These are phyloP conservation scores for Parapristionchus giblindavisi DNA, from an alignment of 2,888 invertebrate species.

Conservation along the genomic window DNA sequence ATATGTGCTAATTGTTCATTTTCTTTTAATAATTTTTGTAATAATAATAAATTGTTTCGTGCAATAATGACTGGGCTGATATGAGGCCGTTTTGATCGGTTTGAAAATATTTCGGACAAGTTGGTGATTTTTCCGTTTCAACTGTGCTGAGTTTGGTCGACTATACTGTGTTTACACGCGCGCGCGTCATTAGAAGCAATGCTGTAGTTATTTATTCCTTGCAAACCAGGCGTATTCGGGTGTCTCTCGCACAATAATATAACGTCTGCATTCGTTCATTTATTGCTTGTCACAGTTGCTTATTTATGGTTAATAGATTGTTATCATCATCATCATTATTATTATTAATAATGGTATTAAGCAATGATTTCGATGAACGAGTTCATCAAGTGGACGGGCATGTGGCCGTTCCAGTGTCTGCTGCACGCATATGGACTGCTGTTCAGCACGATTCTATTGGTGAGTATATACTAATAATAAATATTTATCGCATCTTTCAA, in stretches of 20 bases:
- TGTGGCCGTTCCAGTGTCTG: conserved; percentile 16
- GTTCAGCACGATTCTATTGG: conserved; percentile 12
- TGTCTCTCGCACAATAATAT: background rate
- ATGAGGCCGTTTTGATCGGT: too few relatives aligned
- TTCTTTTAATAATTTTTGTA: too few relatives aligned
- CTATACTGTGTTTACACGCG: too few relatives aligned
- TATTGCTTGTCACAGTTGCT: background rate
- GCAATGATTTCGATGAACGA: conserved; percentile 22
- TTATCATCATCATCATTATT: background rate
- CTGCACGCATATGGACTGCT: conserved; percentile 16
- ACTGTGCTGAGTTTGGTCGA: too few relatives aligned
- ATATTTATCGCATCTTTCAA: too few relatives aligned
- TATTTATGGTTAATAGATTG: background rate
- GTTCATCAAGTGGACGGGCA: conserved; percentile 28
- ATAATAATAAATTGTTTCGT: too few relatives aligned
- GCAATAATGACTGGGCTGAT: too few relatives aligned
- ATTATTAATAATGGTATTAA: too few relatives aligned
- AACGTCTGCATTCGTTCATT: background rate
- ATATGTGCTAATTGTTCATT: too few relatives aligned
- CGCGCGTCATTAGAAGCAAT: background rate
- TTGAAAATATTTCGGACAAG: too few relatives aligned
- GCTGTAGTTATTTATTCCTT: background rate
- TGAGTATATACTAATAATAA: background rate
- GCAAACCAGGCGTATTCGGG: background rate
- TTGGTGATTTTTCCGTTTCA: too few relatives aligned